These are phyloP conservation scores for Stegodyphus mimosarum DNA, from an alignment of 1,140 invertebrate genomes.

Conservation along the genomic window DNA sequence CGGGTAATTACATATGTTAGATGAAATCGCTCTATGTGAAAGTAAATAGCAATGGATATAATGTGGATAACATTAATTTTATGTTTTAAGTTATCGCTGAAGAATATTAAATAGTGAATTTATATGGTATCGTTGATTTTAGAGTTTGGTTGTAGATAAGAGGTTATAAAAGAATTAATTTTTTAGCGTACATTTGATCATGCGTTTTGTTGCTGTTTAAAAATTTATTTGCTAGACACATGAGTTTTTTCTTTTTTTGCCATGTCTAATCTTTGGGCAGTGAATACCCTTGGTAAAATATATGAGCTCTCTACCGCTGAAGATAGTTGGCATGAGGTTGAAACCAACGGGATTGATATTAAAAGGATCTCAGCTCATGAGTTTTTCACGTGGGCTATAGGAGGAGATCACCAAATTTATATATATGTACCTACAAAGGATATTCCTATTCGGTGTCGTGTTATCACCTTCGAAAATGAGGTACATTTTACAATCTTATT, in stretches of 20 bases:
- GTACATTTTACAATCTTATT: slow-evolving; percentile 66
- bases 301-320: slow-evolving; percentile 47
- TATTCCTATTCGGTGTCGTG: slow-evolving; percentile 88
- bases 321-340: slow-evolving; percentile 80
- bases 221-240: no score
- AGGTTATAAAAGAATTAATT: no score
- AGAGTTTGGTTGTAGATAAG: no score
- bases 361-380: slow-evolving; percentile 84
- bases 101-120: no score
- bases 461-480: slow-evolving; percentile 93
- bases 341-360: slow-evolving; percentile 85
- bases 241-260: not conserved
- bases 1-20: no score
- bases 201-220: no score
- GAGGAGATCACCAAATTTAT: slow-evolving; percentile 90
- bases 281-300: slow-evolving; percentile 76
- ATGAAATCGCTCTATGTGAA: no score
- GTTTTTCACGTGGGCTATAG: slow-evolving; percentile 89
- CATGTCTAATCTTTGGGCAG: slow-evolving; percentile 76
- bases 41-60: no score
- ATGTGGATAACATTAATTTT: no score
- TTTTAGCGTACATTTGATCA: no score
- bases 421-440: slow-evolving; percentile 88
- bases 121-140: no score
- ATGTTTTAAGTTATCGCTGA: no score